Conservation (phyloP, 1,140 invertebrate genomes). For the Lysiphlebus fabarum region DNA sequence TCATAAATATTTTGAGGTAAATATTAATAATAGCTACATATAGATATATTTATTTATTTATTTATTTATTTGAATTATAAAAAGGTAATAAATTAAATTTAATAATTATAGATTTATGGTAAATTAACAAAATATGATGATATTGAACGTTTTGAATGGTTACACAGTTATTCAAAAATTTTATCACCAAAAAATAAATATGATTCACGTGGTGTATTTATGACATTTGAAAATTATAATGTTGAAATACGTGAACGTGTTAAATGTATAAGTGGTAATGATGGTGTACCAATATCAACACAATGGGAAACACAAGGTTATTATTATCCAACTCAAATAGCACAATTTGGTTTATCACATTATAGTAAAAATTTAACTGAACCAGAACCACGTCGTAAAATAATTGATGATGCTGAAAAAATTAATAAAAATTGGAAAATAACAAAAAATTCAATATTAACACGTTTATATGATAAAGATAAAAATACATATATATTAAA, state of each 20-base stretch:
- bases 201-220: constrained; percentile 82
- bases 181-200: constrained; percentile 86
- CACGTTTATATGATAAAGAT: constrained; percentile 60
- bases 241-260: constrained; percentile 93
- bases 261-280: constrained; percentile 88
- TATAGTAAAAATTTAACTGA: constrained; percentile 92
- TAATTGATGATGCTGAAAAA: constrained; percentile 73
- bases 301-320: constrained; percentile 94
- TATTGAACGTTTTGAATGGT: constrained; percentile 83
- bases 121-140: constrained; percentile 69
- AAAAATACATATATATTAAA: constrained; percentile 62
- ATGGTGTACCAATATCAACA: constrained; percentile 90
- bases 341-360: constrained; percentile 95
- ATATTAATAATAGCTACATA: constrained; percentile 30
- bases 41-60: too few relatives aligned
- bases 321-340: constrained; percentile 97
- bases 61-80: too few relatives aligned
- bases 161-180: constrained; percentile 90
- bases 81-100: too few relatives aligned
- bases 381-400: constrained; percentile 65
- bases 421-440: constrained; percentile 65
- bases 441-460: constrained; percentile 63
- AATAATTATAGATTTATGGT: constrained; percentile 70
- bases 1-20: constrained; percentile 90
- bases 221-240: constrained; percentile 97